Evolutionary conservation across 2,888 invertebrate species (phyloP), one percentile per base, ranked within the genome.

Genomic region (Leptinotarsa haldemani): DNA sequence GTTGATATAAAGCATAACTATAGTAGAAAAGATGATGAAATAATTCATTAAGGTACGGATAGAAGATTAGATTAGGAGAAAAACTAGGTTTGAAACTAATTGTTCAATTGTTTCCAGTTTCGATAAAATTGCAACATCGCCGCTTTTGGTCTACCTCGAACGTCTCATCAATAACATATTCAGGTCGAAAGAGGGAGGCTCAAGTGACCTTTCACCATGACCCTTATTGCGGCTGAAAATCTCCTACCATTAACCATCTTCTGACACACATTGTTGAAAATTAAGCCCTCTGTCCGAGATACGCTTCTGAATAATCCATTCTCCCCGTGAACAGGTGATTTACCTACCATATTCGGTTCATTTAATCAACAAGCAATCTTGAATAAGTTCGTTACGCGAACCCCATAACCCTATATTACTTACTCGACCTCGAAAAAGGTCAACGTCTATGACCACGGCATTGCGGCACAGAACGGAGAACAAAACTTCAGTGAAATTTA

Each of bases 371-470:
- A 0, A 18, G 18, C 52, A 52, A 52, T 52, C 52, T 25, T 25
- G 58, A 58, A 58, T 58, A 25, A 20, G 20, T 20, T 4, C 58
- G 58, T 20, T 20, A 25, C 25, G 58, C 15, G 25, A 25, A 58
- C 58, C 18, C 22, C 25, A 58, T 22, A 22, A 58, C 25, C 58
- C 58, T 58, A 58, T 22, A 25, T 58, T 25, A 25, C 22, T 2
- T 40, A 40, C 9, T 1, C 25, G 69, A 58, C 71, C 74, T 50
- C 65, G 30, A 65, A 58, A 71, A 69, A 71, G 71, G 70, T 70
- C 68, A 69, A 56, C 16, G 53, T 65, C 46, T 58, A 74, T 71
- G 68, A 65, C 69, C 71, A 71, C 71, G 74, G 74, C 74, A 74
- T 71, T 74, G 74, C 74, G 65, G 74, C 65, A 71, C 47, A 30